Conservation (phyloP, 2,888 invertebrate genomes). For the Dryadula phaetusa region DNA sequence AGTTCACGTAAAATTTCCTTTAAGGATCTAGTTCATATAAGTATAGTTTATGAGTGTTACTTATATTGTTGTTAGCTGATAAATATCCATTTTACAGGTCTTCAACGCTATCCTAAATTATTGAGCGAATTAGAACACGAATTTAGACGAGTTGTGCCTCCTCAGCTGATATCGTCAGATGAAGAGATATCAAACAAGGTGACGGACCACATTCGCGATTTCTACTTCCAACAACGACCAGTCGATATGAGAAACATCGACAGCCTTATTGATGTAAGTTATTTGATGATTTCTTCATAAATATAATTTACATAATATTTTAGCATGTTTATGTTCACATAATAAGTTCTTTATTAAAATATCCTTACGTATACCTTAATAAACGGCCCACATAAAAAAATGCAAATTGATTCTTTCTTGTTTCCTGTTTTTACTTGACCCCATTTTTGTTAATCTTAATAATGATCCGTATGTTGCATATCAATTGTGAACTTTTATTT, state of each 20-base stretch:
- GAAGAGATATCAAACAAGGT: constrained; percentile 59
- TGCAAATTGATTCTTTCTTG: neutral
- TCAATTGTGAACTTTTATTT: too few species aligned
- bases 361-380: neutral
- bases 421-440: neutral
- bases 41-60: too few species aligned
- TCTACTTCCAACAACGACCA: constrained; percentile 84
- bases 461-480: too few species aligned
- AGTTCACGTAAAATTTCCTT: too few species aligned
- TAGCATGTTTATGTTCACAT: neutral
- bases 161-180: constrained; percentile 72
- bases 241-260: constrained; percentile 82
- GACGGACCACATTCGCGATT: constrained; percentile 80
- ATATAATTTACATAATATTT: neutral
- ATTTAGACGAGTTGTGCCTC: constrained; percentile 84
- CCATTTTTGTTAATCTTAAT: too few species aligned
- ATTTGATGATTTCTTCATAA: neutral
- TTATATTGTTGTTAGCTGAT: too few species aligned
- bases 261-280: constrained; percentile 82
- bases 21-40: too few species aligned
- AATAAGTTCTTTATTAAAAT: too few species aligned
- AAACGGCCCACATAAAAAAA: neutral
- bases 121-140: constrained; percentile 82
- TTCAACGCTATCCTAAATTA: constrained; percentile 84
- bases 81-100: constrained; percentile 66